Percentiles rank a stretch among this genome's conserved stretches.
Conservation (phyloP, 1,140 invertebrate species). For the Hirudo medicinalis region DNA sequence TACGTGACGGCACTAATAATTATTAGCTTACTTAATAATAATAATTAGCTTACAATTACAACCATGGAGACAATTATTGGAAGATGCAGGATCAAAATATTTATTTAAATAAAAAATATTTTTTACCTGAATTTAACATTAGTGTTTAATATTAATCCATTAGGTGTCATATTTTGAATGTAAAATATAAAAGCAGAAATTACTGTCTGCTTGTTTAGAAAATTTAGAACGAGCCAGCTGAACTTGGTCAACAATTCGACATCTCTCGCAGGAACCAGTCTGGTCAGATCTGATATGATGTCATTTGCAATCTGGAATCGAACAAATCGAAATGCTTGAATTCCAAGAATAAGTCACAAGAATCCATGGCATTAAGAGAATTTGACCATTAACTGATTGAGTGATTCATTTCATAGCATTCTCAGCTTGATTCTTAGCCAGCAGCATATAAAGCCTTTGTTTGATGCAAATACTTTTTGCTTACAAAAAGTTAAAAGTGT, state of each 20-base stretch:
- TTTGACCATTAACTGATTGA: no score
- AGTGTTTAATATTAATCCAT: no score
- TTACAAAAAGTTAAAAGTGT: no score
- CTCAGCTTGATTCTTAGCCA: no score
- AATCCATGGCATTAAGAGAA: no score
- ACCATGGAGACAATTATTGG: neutral
- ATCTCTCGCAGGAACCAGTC: conserved; percentile 4
- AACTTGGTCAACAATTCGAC: conserved; percentile 13
- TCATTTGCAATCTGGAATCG: neutral
- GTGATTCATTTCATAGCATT: no score
- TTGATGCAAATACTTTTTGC: no score
- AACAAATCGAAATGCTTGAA: neutral
- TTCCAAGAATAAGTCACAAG: no score
- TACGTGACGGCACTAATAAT: no score
- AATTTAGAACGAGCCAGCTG: conserved; percentile 14
- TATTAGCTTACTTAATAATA: neutral
- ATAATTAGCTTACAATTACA: neutral
- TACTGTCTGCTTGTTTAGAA: conserved; percentile 12
- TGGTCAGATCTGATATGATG: neutral
- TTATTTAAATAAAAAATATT: neutral
- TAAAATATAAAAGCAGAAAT: neutral
- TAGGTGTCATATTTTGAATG: no score
- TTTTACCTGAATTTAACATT: no score
- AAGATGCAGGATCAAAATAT: neutral
- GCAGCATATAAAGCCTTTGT: no score